Conservation (phyloP, 2,113 vertebrate species). For the Excalfactoria chinensis region DNA sequence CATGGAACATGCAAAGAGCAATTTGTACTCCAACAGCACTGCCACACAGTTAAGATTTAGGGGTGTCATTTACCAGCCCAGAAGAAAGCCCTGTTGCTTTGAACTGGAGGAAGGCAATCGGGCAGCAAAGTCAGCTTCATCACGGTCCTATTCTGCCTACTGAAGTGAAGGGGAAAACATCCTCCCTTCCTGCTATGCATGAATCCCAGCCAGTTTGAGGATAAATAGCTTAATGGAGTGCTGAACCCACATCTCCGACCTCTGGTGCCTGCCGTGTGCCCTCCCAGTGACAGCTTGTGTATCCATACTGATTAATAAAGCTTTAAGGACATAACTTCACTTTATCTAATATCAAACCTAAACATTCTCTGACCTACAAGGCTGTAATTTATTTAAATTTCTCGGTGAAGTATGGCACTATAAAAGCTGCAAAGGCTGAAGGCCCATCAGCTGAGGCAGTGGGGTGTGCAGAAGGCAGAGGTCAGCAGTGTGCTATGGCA, state of each 20-base stretch:
- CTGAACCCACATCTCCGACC: constrained; percentile 16
- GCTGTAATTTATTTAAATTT: constrained; percentile 5
- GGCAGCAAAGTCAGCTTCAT: background rate
- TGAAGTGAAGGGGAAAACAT: background rate
- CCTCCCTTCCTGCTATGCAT: fast-evolving
- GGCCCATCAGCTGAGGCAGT: background rate
- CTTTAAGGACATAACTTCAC: background rate
- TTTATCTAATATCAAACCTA: background rate
- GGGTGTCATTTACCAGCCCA: background rate
- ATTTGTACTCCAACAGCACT: background rate
- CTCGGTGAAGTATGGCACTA: background rate
- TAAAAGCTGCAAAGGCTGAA: background rate
- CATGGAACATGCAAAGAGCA: background rate
- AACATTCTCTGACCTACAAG: background rate
- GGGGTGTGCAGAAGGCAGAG: background rate
- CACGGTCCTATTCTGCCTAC: background rate
- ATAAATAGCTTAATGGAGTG: background rate
- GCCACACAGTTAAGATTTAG: background rate
- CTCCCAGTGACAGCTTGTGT: background rate
- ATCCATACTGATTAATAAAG: background rate
- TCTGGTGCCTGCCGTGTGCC: background rate
- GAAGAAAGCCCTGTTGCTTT: background rate
- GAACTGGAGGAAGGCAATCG: background rate
- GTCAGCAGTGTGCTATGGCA: background rate
- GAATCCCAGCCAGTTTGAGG: background rate